Evolutionary conservation across 2,888 invertebrate genomes (phyloP).

Genomic region (Thelaira solivaga): DNA sequence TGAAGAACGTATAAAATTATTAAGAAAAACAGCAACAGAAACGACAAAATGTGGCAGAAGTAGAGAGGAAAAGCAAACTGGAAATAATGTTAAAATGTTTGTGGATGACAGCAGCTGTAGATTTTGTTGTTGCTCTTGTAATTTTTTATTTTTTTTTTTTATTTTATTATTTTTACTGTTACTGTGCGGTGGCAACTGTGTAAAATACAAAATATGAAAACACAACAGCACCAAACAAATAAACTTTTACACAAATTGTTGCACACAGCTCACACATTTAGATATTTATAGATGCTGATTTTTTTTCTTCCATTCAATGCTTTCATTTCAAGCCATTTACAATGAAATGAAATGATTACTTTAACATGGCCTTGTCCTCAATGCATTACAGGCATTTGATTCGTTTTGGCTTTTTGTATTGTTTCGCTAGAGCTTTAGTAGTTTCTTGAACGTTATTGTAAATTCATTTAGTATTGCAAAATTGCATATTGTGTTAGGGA

Average conservation of each 20-base stretch:
- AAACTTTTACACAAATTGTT: conserved; percentile 43
- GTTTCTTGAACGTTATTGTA: conserved; percentile 12
- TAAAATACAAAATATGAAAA: neutral
- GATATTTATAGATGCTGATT: conserved; percentile 29
- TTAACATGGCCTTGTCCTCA: conserved; percentile 61
- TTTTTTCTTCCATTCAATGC: neutral
- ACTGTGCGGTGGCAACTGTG: conserved; percentile 27
- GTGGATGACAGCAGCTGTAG: conserved; percentile 54
- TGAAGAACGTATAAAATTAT: conserved; percentile 39
- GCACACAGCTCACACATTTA: conserved; percentile 25
- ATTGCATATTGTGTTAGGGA: conserved; percentile 17
- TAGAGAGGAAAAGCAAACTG: conserved; percentile 26
- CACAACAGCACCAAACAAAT: neutral
- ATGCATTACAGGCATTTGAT: conserved; percentile 41
- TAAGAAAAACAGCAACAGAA: conserved; percentile 17
- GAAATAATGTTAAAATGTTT: conserved; percentile 50
- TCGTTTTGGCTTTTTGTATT: conserved; percentile 18
- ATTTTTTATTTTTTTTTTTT: too few relatives aligned
- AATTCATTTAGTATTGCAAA: conserved; percentile 22
- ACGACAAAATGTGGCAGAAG: conserved; percentile 4
- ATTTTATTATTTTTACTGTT: conserved; percentile 9
- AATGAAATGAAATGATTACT: conserved; percentile 56
- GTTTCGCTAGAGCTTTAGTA: conserved; percentile 32
- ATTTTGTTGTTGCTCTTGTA: conserved; percentile 40
- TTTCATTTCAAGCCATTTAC: conserved; percentile 49